These are phyloP conservation scores for Chiloscyllium punctatum DNA, from an alignment of 2,797 vertebrate genomes.

Conservation along the genomic window DNA sequence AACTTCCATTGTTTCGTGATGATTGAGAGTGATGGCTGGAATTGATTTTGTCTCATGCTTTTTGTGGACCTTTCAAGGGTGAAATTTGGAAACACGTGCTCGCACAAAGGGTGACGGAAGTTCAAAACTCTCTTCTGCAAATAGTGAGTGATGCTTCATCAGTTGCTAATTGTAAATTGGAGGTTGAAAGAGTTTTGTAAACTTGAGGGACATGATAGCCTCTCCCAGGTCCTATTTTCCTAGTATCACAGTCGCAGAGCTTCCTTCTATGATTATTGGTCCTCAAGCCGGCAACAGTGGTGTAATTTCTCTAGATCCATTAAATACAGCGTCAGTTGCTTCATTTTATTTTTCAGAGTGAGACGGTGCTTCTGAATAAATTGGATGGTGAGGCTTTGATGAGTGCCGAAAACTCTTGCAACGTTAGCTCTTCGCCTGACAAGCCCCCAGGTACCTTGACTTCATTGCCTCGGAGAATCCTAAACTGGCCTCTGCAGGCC, in stretches of 20 bases:
- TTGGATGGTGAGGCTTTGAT: slow-evolving; percentile 47
- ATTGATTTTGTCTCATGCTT: background rate
- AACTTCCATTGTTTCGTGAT: no score
- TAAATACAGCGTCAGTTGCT: background rate
- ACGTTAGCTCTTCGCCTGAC: slow-evolving; percentile 55
- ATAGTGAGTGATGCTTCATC: no score
- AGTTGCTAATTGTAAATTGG: no score
- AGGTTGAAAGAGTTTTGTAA: no score
- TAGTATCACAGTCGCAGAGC: background rate
- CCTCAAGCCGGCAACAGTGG: background rate
- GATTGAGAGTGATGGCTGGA: background rate
- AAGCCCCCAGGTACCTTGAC: slow-evolving; percentile 84
- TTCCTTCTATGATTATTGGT: background rate
- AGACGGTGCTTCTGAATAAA: slow-evolving; percentile 45
- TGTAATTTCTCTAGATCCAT: background rate
- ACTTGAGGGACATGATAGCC: background rate
- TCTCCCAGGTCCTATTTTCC: background rate
- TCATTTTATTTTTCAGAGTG: slow-evolving; percentile 52
- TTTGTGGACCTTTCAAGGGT: background rate
- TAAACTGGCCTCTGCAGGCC: slow-evolving; percentile 78
- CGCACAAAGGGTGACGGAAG: no score
- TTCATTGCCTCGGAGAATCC: slow-evolving; percentile 69
- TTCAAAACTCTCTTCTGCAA: no score
- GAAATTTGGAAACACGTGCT: no score
- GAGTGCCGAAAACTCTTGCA: slow-evolving; percentile 53